phyloP scores from a whole-genome alignment of 2,797 vertebrate genomes.

The Anguilla megastoma region DNA sequence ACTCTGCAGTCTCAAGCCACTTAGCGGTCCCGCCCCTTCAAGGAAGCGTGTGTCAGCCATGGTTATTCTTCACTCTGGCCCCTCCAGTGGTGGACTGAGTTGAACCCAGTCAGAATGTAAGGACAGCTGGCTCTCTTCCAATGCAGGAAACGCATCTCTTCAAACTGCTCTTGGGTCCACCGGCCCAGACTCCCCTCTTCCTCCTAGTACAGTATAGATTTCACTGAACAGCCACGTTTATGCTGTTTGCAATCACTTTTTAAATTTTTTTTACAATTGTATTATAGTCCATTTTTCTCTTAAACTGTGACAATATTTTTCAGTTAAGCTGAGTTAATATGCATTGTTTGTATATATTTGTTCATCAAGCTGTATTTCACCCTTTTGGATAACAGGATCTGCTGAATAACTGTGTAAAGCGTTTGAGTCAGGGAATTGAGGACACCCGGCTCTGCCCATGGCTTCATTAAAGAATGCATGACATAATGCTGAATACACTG shows the following conservation, averaged over 20 bases:
- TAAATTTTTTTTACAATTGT: background rate
- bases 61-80: background rate
- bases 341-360: background rate
- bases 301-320: background rate
- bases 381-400: background rate
- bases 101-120: background rate
- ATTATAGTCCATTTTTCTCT: background rate
- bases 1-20: background rate
- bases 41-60: background rate
- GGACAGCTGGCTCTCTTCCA: background rate
- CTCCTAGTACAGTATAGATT: background rate
- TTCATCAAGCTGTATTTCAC: background rate
- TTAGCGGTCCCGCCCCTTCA: background rate
- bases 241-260: background rate
- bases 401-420: background rate
- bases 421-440: background rate
- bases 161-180: background rate
- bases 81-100: background rate
- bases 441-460: background rate
- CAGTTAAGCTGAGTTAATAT: background rate
- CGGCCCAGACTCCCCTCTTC: background rate
- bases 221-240: background rate
- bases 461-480: background rate
- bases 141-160: background rate
- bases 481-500: background rate